These are phyloP conservation scores for Perizoma affinitatum DNA, from an alignment of 2,888 invertebrate species.

Conservation along the genomic window DNA sequence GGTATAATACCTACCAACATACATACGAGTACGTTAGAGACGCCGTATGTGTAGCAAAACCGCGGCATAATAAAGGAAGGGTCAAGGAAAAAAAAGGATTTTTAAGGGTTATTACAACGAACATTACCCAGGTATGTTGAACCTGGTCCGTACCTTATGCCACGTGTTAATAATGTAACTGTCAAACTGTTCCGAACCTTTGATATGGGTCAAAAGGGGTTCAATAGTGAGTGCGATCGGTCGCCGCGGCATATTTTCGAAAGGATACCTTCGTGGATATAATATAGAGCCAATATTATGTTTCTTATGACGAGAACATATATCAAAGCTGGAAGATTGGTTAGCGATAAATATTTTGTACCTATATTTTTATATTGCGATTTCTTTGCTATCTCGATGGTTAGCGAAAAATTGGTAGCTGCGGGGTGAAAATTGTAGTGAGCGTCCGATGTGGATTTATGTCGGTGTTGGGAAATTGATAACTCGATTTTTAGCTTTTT, in stretches of 20 bases:
- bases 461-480: constrained; percentile 31
- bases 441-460: constrained; percentile 38
- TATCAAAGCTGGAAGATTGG: constrained; percentile 47
- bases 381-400: constrained; percentile 47
- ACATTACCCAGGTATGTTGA: constrained; percentile 51
- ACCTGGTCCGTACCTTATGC: constrained; percentile 50
- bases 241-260: constrained; percentile 58
- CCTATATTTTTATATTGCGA: constrained; percentile 36
- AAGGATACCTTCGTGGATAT: constrained; percentile 41
- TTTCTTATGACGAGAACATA: constrained; percentile 53
- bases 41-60: constrained; percentile 27
- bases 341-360: constrained; percentile 45
- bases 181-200: constrained; percentile 65
- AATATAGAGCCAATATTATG: constrained; percentile 58
- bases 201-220: constrained; percentile 72
- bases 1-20: not conserved
- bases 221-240: constrained; percentile 56
- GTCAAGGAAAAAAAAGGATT: constrained; percentile 44
- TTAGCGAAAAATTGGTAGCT: constrained; percentile 31
- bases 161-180: constrained; percentile 75
- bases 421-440: constrained; percentile 28
- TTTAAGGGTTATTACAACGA: constrained; percentile 61
- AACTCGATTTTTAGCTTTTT: constrained; percentile 27
- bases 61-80: constrained; percentile 34
- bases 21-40: constrained; percentile 4